Base-by-base conservation (phyloP, 92 coral and sea anemone species). In the Actinostola sp. region DNA sequence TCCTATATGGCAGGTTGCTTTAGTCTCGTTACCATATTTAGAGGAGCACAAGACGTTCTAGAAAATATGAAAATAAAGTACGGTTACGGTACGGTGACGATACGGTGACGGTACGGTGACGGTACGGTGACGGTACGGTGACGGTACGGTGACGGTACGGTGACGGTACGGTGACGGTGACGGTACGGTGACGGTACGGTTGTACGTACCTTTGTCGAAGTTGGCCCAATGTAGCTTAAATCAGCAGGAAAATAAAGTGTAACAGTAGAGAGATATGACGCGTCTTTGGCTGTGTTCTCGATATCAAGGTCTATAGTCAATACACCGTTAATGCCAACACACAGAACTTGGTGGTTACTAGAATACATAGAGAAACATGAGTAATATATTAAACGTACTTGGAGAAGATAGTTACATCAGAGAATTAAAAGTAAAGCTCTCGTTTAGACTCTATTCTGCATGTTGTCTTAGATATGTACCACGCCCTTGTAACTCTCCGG, bases 181-280 rank as follows among this genome's bases (percentile, higher is more conserved):
- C n/a, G n/a, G n/a, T n/a, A n/a, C n/a, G n/a, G n/a, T n/a, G n/a
- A n/a, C n/a, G n/a, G 42, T 36, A 36, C 42, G 4, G 11, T 36
- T 23, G 8, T 24, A 25, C 13, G 25, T 63, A 77, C 82, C 79
- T 70, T 61, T 4, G 56, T 60, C n/a, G 42, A 30, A 17, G 58
- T 64, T 2, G 81, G 89, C 34, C 92, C 88, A 53, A 72, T 70
- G 66, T 87, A 91, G 68, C 82, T 80, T 8, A 91, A 67, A 2
- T 74, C 46, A 27, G 81, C 67, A 0, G 97, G 97, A 17, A 67
- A 87, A 25, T 70, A 51, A 53, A 91, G 63, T 13, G 69, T 58
- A 43, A 91, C 87, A 73, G 72, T 77, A 29, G 89, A 83, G 41
- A 77, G 87, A 76, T 91, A 91, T 52, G 97, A 92, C 29, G 97